Conservation (phyloP, 2,113 vertebrate genomes). For the Clarias magur region DNA sequence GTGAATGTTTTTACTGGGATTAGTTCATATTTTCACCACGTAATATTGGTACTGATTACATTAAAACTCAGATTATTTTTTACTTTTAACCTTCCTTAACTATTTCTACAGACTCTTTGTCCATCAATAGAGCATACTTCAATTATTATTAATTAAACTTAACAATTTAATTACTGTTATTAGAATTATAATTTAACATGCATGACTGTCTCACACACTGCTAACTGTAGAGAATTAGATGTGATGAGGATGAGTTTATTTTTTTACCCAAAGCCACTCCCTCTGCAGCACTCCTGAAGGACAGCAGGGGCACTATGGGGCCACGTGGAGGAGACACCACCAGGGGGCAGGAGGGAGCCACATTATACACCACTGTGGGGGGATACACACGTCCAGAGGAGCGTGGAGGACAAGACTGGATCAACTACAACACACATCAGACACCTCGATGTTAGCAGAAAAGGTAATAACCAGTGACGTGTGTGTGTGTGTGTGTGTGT, state of each 20-base stretch:
- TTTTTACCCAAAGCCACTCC: slow-evolving; percentile 73
- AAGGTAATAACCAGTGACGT: not conserved
- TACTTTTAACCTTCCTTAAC: too few relatives aligned
- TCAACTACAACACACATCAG: slow-evolving; percentile 66
- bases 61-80: too few relatives aligned
- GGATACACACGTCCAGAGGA: slow-evolving; percentile 71
- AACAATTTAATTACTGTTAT: not conserved
- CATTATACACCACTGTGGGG: slow-evolving; percentile 78
- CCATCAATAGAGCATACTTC: too few relatives aligned
- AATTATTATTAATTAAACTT: too few relatives aligned
- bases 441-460: not conserved
- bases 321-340: slow-evolving; percentile 69
- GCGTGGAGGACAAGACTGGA: slow-evolving; percentile 70
- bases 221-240: not conserved
- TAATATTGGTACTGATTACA: too few relatives aligned
- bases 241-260: not conserved
- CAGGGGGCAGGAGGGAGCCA: slow-evolving; percentile 74
- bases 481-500: not conserved
- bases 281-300: slow-evolving; percentile 81
- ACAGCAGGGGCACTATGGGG: slow-evolving; percentile 73
- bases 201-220: not conserved
- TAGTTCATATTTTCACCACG: too few relatives aligned
- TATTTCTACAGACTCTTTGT: too few relatives aligned
- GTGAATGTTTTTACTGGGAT: too few relatives aligned
- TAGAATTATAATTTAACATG: not conserved